These are phyloP conservation scores for Erithacus rubecula DNA, from an alignment of 2,797 vertebrate species.

Conservation along the genomic window DNA sequence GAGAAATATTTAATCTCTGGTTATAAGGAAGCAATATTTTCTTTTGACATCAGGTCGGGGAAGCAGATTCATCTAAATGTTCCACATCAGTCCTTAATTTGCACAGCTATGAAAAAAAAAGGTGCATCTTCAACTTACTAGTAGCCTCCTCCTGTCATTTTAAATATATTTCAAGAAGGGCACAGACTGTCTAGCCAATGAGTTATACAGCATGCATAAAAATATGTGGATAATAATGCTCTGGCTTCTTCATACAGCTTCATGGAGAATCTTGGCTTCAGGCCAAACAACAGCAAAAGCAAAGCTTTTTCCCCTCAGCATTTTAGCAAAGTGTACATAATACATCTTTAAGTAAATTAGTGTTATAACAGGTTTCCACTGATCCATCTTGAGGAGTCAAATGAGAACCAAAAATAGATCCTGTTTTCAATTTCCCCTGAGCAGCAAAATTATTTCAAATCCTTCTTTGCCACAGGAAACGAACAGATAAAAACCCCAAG, in stretches of 20 bases:
- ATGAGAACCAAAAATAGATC: slow-evolving; percentile 42
- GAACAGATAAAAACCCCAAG: background rate
- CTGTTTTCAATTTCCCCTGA: slow-evolving; percentile 24
- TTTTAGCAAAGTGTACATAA: background rate
- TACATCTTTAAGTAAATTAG: slow-evolving; percentile 44
- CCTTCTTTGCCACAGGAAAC: background rate
- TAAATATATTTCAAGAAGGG: background rate
- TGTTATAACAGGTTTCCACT: slow-evolving; percentile 21
- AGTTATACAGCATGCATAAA: background rate
- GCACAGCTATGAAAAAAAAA: background rate
- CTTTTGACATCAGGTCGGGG: background rate
- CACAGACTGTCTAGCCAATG: background rate
- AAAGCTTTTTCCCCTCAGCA: background rate
- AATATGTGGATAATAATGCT: background rate
- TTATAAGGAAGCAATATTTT: background rate
- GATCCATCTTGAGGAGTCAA: slow-evolving; percentile 5
- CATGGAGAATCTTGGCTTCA: background rate
- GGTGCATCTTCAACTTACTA: background rate
- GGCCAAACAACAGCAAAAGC: background rate
- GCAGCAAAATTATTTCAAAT: slow-evolving; percentile 25
- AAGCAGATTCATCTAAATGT: background rate
- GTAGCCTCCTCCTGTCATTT: background rate
- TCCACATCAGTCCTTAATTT: background rate
- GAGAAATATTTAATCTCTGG: background rate
- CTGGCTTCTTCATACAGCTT: background rate